Evolutionary conservation across 2,797 vertebrate genomes (phyloP).

Genomic region (Parauchenoglanis punctatus): DNA sequence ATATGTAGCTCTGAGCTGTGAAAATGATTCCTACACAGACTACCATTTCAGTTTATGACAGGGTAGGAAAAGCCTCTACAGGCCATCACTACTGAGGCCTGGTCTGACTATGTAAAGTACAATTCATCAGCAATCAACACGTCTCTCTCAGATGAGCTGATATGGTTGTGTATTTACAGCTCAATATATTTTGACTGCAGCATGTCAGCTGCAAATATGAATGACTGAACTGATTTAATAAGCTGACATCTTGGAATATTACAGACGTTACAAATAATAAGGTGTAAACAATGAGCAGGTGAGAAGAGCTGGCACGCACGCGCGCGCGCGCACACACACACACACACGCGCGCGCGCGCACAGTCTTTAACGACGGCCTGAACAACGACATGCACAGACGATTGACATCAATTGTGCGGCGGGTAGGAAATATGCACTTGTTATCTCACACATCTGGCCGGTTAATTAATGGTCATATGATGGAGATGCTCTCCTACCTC

Average conservation of each 20-base stretch:
- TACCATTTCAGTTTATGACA: slow-evolving; percentile 1
- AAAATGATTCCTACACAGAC: background rate
- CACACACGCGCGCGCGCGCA: background rate
- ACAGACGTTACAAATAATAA: background rate
- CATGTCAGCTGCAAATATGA: background rate
- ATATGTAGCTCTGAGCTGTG: background rate
- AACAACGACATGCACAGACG: slow-evolving; percentile 28
- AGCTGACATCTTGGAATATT: background rate
- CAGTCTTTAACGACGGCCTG: slow-evolving; percentile 13
- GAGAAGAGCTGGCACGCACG: background rate
- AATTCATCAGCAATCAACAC: background rate
- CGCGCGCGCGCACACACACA: background rate
- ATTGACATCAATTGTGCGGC: background rate
- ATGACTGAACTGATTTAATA: background rate
- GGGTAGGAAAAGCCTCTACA: background rate
- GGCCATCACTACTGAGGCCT: background rate
- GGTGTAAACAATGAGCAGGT: slow-evolving; percentile 10
- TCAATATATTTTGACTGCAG: background rate
- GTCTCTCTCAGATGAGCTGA: background rate
- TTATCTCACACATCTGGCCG: background rate
- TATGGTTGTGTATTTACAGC: background rate
- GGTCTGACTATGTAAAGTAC: background rate
- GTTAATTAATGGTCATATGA: slow-evolving; percentile 23
- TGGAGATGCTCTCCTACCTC: slow-evolving; percentile 47
- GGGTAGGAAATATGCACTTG: background rate